Base-by-base conservation (phyloP, 2,113 vertebrate genomes). In the Podarcis raffonei region DNA sequence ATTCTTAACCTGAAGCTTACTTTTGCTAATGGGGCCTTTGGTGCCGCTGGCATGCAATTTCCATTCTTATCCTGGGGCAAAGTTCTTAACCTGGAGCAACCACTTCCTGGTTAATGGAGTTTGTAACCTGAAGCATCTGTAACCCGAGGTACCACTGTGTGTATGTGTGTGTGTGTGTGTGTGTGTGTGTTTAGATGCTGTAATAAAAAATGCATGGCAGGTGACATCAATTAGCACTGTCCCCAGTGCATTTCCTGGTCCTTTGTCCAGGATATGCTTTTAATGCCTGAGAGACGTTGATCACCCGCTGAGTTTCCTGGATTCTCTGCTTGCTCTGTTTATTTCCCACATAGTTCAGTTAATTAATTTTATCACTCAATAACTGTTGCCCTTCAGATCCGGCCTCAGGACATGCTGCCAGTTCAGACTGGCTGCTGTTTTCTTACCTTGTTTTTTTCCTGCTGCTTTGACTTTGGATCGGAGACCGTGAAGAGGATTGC, bases 311-410 rank as follows among this genome's bases (percentile, higher is more conserved):
- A 9, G 18, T 25, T 48, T 1, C 32, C 3, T 39, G 59, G 35
- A 81, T 80, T 65, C 35, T 80, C 66, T 48, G 76, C 35, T 32
- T 89, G 0, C 80, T 7, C 3, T 78, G 88, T 91, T 89, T 0
- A 5, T 87, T 89, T 90, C 85, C 39, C 65, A 0, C 72, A 65
- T 90, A 90, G 71, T 13, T 85, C 35, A 39, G 8, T 57, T 91
- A 85, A 84, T 89, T 84, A 72, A 71, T 85, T 80, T 6, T 16
- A 81, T 42, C 85, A 2, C 85, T 87, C 74, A 12, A 30, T 87
- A 76, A 92, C 83, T 4, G 2, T 89, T 76, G 89, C 87, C 2
- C 20, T 79, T 27, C 5, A 57, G 20, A 37, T 66, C 62, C 1
- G 77, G 57, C 65, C 6, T 81, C 42, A 81, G 16, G 4, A 77